phyloP scores from a whole-genome alignment of 2,113 vertebrate genomes.

The Nyctereutes procyonoides region DNA sequence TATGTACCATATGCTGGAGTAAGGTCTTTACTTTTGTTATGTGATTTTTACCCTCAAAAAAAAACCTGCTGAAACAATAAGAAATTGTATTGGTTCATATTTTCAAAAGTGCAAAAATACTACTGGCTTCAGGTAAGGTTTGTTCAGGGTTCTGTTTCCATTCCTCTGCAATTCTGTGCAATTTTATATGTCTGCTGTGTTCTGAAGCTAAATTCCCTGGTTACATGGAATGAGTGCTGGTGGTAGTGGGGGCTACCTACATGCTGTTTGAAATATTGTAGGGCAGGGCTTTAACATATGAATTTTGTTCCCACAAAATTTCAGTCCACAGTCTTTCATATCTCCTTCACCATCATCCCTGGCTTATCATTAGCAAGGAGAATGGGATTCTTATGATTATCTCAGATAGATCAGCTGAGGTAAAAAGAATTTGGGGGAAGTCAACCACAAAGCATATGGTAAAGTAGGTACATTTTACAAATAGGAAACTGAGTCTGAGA shows the following conservation, averaged over 20 bases:
- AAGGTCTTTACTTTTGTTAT: not conserved
- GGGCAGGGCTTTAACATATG: not conserved
- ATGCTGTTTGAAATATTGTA: not conserved
- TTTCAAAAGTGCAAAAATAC: not conserved
- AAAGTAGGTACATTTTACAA: not conserved
- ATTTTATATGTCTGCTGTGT: not conserved
- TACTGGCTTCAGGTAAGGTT: not conserved
- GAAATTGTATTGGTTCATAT: not conserved
- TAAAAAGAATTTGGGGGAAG: not conserved
- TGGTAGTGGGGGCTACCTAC: not conserved
- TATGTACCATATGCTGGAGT: not conserved
- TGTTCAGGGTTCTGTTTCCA: not conserved
- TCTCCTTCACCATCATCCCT: not conserved
- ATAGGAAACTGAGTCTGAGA: not conserved
- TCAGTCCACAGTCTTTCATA: not conserved
- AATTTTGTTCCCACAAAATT: not conserved
- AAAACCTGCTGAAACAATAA: not conserved
- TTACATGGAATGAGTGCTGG: not conserved
- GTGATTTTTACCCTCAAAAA: not conserved
- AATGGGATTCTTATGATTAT: not conserved
- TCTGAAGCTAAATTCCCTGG: slow-evolving; percentile 21
- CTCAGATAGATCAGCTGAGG: not conserved
- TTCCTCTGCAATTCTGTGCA: not conserved
- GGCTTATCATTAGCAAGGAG: not conserved
- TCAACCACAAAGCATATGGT: not conserved